Evolutionary conservation across 2,113 vertebrate genomes (phyloP).

Genomic region (Menidia beryllina): DNA sequence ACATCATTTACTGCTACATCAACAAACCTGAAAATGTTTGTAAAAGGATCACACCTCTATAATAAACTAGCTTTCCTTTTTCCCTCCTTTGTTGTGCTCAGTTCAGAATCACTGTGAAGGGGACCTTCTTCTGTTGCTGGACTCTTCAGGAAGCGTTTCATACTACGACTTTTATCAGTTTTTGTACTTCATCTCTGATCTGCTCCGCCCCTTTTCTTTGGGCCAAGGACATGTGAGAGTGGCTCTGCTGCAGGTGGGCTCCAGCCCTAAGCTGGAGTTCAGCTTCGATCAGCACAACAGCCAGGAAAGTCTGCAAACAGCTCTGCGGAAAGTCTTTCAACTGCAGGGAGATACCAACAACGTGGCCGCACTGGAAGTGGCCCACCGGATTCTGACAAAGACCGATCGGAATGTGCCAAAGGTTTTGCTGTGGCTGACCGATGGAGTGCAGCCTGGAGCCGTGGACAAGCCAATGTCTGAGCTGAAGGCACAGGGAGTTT

Average conservation of each 20-base stretch:
- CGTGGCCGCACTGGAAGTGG: slow-evolving; percentile 78
- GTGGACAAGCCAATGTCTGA: slow-evolving; percentile 83
- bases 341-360: slow-evolving; percentile 92
- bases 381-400: slow-evolving; percentile 72
- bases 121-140: slow-evolving; percentile 88
- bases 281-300: slow-evolving; percentile 77
- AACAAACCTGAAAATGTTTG: neutral
- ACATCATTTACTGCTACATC: neutral
- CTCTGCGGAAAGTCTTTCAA: slow-evolving; percentile 79
- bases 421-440: slow-evolving; percentile 92
- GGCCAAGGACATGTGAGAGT: slow-evolving; percentile 83
- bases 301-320: slow-evolving; percentile 65
- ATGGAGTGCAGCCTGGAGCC: slow-evolving; percentile 87
- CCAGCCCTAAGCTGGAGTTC: slow-evolving; percentile 84
- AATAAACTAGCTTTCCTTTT: neutral
- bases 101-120: slow-evolving; percentile 79
- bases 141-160: slow-evolving; percentile 91
- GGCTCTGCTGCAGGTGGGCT: slow-evolving; percentile 90
- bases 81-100: slow-evolving; percentile 31
- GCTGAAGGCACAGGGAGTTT: slow-evolving; percentile 85
- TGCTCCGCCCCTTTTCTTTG: slow-evolving; percentile 83
- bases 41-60: neutral
- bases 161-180: slow-evolving; percentile 88
- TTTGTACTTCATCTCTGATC: slow-evolving; percentile 83
- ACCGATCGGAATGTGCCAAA: slow-evolving; percentile 79